phyloP scores from a whole-genome alignment of 92 coral and sea anemone species.

The Siderastrea siderea region DNA sequence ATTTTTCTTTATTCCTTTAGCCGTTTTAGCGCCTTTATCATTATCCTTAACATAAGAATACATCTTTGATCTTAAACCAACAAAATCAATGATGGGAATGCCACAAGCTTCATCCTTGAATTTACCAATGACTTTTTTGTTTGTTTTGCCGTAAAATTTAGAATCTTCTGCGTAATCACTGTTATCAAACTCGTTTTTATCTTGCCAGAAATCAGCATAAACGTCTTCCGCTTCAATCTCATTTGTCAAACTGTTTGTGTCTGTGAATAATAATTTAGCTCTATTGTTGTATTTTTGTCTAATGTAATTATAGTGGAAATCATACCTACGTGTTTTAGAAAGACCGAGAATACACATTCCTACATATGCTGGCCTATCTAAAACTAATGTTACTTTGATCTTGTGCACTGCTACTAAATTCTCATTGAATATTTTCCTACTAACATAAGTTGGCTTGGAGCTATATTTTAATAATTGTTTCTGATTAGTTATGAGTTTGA shows the following conservation, averaged over 20 bases:
- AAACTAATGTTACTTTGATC: too few relatives aligned
- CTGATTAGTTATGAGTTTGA: too few relatives aligned
- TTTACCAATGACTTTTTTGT: conserved; percentile 27
- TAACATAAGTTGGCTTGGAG: too few relatives aligned
- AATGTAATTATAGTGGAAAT: too few relatives aligned
- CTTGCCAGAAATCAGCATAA: conserved; percentile 20
- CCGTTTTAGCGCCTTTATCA: neutral
- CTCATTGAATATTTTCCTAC: too few relatives aligned
- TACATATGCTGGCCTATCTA: too few relatives aligned
- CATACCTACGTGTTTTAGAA: too few relatives aligned
- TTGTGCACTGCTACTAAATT: too few relatives aligned
- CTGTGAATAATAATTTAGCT: conserved; percentile 15
- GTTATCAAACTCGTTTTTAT: conserved; percentile 52
- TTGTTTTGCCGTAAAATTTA: conserved; percentile 9
- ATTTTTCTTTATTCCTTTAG: neutral
- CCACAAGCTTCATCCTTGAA: conserved; percentile 19
- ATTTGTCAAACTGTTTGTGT: conserved; percentile 17
- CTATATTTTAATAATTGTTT: too few relatives aligned
- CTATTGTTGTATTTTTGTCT: neutral
- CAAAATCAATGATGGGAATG: neutral
- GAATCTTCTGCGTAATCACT: conserved; percentile 23
- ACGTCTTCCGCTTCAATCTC: conserved; percentile 30
- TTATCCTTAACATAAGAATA: too few relatives aligned
- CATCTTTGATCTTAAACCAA: too few relatives aligned
- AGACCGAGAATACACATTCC: too few relatives aligned